Conservation (phyloP, 2,888 invertebrate species). For the Cactoblastis cactorum region DNA sequence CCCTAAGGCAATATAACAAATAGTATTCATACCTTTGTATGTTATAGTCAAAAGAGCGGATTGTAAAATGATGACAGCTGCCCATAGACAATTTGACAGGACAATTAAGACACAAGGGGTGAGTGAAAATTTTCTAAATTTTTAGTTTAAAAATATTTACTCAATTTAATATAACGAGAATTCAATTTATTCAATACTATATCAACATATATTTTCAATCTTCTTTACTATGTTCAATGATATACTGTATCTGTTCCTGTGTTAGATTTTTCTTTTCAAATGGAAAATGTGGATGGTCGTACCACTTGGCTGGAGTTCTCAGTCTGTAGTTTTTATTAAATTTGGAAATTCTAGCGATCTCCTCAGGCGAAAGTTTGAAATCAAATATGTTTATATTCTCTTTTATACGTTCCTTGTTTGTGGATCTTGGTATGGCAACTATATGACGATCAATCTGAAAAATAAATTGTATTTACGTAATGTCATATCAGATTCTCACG, state of each 20-base stretch:
- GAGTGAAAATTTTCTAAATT: no score
- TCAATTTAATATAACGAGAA: background rate
- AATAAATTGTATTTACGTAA: no score
- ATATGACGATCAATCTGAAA: constrained; percentile 73
- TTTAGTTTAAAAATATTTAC: no score
- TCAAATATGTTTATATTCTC: constrained; percentile 80
- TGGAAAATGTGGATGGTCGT: constrained; percentile 59
- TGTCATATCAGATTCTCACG: no score
- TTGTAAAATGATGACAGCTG: no score
- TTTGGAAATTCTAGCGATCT: constrained; percentile 70
- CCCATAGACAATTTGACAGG: no score
- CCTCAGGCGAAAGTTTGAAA: constrained; percentile 72
- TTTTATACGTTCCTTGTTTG: constrained; percentile 73
- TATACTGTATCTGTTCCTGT: constrained; percentile 44
- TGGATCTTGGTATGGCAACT: constrained; percentile 81
- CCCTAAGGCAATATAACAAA: no score
- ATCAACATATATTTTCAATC: constrained; percentile 38
- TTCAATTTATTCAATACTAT: background rate
- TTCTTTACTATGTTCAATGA: constrained; percentile 55
- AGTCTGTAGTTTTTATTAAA: constrained; percentile 70
- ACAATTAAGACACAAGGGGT: no score
- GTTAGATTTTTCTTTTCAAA: constrained; percentile 64
- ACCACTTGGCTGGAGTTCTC: constrained; percentile 61
- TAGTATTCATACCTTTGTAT: no score
- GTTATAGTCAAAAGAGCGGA: no score